Evolutionary conservation across 2,113 vertebrate species (phyloP).

Genomic region (Gadus chalcogrammus): DNA sequence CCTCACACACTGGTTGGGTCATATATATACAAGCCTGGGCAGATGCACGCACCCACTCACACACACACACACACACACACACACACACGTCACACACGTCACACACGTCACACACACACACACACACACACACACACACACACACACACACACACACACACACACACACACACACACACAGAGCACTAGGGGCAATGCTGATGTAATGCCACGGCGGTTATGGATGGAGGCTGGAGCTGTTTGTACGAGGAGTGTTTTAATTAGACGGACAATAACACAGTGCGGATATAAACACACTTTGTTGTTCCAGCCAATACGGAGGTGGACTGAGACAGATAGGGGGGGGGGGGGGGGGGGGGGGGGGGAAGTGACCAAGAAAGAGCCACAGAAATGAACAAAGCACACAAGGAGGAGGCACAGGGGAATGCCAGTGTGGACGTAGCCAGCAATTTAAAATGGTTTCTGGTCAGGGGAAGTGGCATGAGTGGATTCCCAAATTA

Average conservation of each 20-base stretch:
- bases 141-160: neutral
- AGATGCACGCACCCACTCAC: neutral
- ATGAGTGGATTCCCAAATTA: constrained; percentile 69
- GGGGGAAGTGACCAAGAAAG: neutral
- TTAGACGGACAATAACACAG: constrained; percentile 41
- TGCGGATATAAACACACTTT: constrained; percentile 42
- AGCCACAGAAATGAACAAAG: constrained; percentile 47
- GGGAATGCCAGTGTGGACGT: constrained; percentile 61
- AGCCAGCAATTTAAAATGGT: constrained; percentile 64
- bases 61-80: neutral
- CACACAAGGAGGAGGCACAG: constrained; percentile 49
- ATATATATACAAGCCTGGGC: neutral
- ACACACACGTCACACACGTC: too few relatives aligned
- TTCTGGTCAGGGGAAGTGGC: constrained; percentile 72
- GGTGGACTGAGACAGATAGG: constrained; percentile 43
- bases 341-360: constrained; percentile 10
- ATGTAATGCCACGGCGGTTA: constrained; percentile 42
- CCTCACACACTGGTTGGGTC: constrained; percentile 5
- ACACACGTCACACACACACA: too few relatives aligned
- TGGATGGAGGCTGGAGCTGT: constrained; percentile 18
- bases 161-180: constrained; percentile 22
- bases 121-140: neutral
- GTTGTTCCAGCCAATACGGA: constrained; percentile 39
- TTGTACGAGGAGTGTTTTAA: constrained; percentile 30
- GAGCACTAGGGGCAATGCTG: constrained; percentile 23